These are phyloP conservation scores for Napeogenes inachia DNA, from an alignment of 2,888 invertebrate species.

Conservation along the genomic window DNA sequence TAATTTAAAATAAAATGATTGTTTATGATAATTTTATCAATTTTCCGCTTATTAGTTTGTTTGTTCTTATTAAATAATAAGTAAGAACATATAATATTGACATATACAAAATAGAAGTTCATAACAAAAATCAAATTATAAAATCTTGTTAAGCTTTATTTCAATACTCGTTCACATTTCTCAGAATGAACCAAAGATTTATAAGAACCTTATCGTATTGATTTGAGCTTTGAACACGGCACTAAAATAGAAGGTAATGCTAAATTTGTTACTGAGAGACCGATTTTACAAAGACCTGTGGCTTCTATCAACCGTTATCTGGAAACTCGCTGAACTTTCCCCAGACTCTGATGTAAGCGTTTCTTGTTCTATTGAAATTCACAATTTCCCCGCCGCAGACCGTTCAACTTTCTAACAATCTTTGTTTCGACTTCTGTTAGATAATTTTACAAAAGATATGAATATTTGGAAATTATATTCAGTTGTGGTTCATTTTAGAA, in stretches of 20 bases:
- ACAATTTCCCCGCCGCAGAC: slow-evolving; percentile 8
- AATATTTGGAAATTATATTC: neutral
- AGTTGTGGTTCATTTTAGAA: neutral
- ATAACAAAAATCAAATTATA: too few species aligned
- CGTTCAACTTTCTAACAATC: slow-evolving; percentile 1
- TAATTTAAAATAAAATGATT: too few species aligned
- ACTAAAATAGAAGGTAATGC: slow-evolving; percentile 6
- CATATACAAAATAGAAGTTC: too few species aligned
- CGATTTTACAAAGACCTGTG: slow-evolving; percentile 13
- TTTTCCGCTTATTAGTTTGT: too few species aligned
- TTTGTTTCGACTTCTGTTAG: neutral
- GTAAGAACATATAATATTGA: too few species aligned
- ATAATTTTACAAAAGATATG: neutral
- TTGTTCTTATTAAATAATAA: too few species aligned
- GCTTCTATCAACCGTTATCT: slow-evolving; percentile 11
- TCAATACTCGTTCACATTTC: neutral
- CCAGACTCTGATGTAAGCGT: slow-evolving; percentile 11
- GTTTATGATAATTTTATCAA: too few species aligned
- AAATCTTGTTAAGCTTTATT: too few species aligned
- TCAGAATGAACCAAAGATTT: neutral
- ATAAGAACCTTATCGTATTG: neutral
- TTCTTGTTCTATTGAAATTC: slow-evolving; percentile 14
- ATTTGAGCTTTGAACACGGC: slow-evolving; percentile 1
- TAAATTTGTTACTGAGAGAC: slow-evolving; percentile 5
- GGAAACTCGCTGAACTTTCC: slow-evolving; percentile 14